Evolutionary conservation across 2,113 vertebrate genomes (phyloP), one percentile per base, ranked within the genome.

Genomic region (Misgurnus anguillicaudatus): DNA sequence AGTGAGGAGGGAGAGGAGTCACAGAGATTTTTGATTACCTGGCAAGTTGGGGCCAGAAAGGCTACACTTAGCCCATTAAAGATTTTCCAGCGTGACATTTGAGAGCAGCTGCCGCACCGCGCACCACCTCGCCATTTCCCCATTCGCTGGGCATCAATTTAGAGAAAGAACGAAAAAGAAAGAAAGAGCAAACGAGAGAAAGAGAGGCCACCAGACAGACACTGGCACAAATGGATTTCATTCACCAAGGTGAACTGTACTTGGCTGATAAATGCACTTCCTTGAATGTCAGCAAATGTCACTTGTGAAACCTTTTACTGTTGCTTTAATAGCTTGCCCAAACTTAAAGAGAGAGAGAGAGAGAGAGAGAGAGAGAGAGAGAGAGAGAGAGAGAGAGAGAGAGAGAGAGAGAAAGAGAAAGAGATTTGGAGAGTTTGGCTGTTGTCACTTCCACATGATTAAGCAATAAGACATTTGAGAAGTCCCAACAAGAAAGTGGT

Each of bases 231-330:
- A 95, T 93, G 95, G 95, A 95, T 95, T 96, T 95, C 94, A 93
- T 88, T 84, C 91, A 92, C 87, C 92, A 94, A 95, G 95, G 95
- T 92, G 94, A 96, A 92, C 93, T 92, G 94, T 94, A 88, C 91
- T 94, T 95, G 92, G 92, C 94, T 95, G 96, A 96, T 98, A 98
- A 99, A 98, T 96, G 95, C 93, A 95, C 94, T 95, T 93, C 92
- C 93, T 93, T 98, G 96, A 99, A 98, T 98, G 97, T 97, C 98
- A 98, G 95, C 95, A 98, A 99, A 99, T 99, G 98, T 98, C 96
- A 98, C 94, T 89, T 90, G 92, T 95, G 96, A 96, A 98, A 94
- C 95, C 95, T 96, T 97, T 98, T 98, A 91, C 95, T 93, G 94
- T 94, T 92, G 91, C 94, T 95, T 92, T 93, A 95, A 95, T 94